Base-by-base conservation (phyloP, 2,113 vertebrate species). In the Chlorodrepanis virens region DNA sequence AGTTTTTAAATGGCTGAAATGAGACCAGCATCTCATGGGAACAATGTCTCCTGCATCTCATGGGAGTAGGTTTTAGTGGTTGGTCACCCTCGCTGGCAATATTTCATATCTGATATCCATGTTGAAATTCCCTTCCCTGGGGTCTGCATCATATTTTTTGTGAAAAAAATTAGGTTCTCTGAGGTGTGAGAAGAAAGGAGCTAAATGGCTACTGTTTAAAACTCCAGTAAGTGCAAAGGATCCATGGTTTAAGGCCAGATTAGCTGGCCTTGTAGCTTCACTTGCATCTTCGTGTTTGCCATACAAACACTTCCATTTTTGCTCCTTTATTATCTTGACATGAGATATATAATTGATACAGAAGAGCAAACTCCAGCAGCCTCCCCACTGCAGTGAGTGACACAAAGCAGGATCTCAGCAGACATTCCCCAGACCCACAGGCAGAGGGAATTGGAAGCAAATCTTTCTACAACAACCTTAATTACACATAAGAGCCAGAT, bases 381-480 rank as follows among this genome's bases (percentile, higher is more conserved):
- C 49, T 80, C 21, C 45, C 39, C 20, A 39, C 28, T 44, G 54
- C 70, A 87, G 8, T 53, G 91, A 89, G 53, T 83, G 90, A 96
- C 92, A 90, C 4, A 15, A 95, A 94, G 20, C 95, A 96, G 90
- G 59, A 91, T 80, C 71, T 59, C 64, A 9, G 79, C 79, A 88
- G 88, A 90, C 67, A 29, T 56, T 77, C 84, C 59, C 33, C 79
- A 93, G 92, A 88, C 50, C 71, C 47, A 86, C 50, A 77, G 82
- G 71, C 87, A 84, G 56, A 90, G 68, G 12, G 56, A 94, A 83
- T 14, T 88, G 82, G 68, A 93, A 90, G 47, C 59, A 94, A 88
- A 92, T 71, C 83, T 83, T 95, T 93, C 90, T 86, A 52, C 64
- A 93, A 59, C 84, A 59, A 59, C 68, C 87, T 80, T 86, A 93